Evolutionary conservation across 2,888 invertebrate genomes (phyloP).

Genomic region (Patella ulyssiponensis): DNA sequence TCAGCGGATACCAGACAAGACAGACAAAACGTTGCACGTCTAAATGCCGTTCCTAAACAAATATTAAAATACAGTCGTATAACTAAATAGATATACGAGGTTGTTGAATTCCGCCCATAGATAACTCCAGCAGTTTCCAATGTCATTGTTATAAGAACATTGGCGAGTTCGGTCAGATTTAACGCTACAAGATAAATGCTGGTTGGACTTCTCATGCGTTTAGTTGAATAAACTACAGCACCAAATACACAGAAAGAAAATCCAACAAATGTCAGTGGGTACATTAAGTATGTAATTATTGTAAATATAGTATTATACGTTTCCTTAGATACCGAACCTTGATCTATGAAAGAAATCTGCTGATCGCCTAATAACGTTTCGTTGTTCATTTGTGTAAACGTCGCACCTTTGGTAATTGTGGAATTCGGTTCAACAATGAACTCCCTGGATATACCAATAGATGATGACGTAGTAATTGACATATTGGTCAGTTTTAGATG

Average conservation of each 20-base stretch:
- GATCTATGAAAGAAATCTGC: background rate
- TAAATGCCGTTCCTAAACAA: background rate
- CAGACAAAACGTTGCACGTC: background rate
- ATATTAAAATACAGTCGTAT: background rate
- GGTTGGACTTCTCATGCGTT: conserved; percentile 1
- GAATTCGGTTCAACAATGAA: no score
- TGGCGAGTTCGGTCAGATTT: background rate
- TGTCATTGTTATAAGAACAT: background rate
- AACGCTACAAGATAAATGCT: background rate
- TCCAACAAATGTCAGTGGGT: background rate
- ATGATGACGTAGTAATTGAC: no score
- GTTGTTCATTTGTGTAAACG: no score
- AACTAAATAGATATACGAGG: background rate
- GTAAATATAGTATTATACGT: background rate
- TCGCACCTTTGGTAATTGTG: no score
- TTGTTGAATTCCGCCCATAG: background rate
- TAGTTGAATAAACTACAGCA: background rate
- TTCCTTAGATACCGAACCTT: conserved; percentile 8
- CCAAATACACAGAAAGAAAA: background rate
- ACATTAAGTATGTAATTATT: background rate
- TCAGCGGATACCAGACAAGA: background rate
- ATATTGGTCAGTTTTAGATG: no score
- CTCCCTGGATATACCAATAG: no score
- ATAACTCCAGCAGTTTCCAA: background rate
- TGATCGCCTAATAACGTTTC: background rate